Evolutionary conservation across 2,888 invertebrate genomes (phyloP).

Genomic region (Ophraella communa): DNA sequence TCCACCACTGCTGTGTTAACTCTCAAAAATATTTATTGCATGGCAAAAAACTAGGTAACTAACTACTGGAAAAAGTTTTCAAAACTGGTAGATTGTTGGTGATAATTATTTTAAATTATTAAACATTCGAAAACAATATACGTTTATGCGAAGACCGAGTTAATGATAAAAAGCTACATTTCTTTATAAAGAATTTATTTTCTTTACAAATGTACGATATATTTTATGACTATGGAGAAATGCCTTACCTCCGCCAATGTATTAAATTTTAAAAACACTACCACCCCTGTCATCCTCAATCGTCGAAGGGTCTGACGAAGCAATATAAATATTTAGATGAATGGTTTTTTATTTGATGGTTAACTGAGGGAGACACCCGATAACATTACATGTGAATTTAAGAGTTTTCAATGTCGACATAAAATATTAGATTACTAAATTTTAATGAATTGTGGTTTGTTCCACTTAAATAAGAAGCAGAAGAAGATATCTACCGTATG

Average conservation of each 20-base stretch:
- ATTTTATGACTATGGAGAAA: neutral
- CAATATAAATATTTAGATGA: constrained; percentile 47
- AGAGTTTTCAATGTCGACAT: constrained; percentile 37
- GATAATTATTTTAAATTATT: too few relatives aligned
- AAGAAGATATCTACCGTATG: constrained; percentile 4
- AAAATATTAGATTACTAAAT: constrained; percentile 38
- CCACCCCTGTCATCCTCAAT: constrained; percentile 22
- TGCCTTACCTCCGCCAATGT: constrained; percentile 4
- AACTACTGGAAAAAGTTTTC: too few relatives aligned
- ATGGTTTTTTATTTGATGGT: constrained; percentile 44
- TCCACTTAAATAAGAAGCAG: neutral
- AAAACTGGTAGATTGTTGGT: too few relatives aligned
- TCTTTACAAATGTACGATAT: too few relatives aligned
- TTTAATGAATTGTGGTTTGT: constrained; percentile 33
- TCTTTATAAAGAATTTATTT: too few relatives aligned
- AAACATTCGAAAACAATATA: too few relatives aligned
- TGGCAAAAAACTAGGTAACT: too few relatives aligned
- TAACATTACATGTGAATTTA: constrained; percentile 45
- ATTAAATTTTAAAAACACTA: constrained; percentile 22
- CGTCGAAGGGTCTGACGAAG: constrained; percentile 31
- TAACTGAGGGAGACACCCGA: constrained; percentile 43
- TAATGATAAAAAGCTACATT: too few relatives aligned
- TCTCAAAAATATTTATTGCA: too few relatives aligned
- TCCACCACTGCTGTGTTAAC: too few relatives aligned
- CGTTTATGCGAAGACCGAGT: too few relatives aligned